These are phyloP conservation scores for Coranthus polyacanthus DNA, from an alignment of 2,797 vertebrate species.

Conservation along the genomic window DNA sequence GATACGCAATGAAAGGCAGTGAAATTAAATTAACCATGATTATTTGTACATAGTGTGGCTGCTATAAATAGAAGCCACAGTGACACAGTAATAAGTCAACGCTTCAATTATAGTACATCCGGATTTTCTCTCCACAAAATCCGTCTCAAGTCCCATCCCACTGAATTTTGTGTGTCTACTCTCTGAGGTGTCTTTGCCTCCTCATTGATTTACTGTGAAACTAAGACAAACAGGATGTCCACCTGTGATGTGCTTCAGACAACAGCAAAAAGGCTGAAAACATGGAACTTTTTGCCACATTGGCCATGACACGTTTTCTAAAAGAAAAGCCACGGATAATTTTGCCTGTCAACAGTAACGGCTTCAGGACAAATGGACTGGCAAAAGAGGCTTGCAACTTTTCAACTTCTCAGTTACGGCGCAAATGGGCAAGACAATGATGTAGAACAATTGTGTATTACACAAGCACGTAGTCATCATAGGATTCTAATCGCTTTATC, in stretches of 20 bases:
- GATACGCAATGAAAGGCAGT: constrained; percentile 40
- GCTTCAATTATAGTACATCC: constrained; percentile 28
- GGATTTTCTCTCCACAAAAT: constrained; percentile 21
- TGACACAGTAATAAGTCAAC: constrained; percentile 23
- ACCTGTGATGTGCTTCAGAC: constrained; percentile 24
- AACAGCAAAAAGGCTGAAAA: constrained; percentile 22
- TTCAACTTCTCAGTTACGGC: background rate
- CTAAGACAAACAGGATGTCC: constrained; percentile 16
- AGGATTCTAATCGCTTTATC: constrained; percentile 19
- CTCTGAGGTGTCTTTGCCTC: constrained; percentile 11
- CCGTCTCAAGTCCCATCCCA: constrained; percentile 8
- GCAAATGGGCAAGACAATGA: background rate
- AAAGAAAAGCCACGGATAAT: background rate
- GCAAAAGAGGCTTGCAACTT: background rate
- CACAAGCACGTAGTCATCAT: background rate
- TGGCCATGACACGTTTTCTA: background rate
- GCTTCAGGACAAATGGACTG: constrained; percentile 7
- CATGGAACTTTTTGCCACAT: constrained; percentile 9
- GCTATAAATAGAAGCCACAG: constrained; percentile 48
- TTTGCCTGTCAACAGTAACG: too few species aligned
- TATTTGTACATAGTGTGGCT: constrained; percentile 27
- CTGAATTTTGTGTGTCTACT: constrained; percentile 5
- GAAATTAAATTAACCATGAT: constrained; percentile 58
- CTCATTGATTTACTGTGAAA: constrained; percentile 28
- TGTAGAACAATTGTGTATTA: constrained; percentile 3